phyloP scores from a whole-genome alignment of 1,140 invertebrate genomes.

The Achroia grisella region DNA sequence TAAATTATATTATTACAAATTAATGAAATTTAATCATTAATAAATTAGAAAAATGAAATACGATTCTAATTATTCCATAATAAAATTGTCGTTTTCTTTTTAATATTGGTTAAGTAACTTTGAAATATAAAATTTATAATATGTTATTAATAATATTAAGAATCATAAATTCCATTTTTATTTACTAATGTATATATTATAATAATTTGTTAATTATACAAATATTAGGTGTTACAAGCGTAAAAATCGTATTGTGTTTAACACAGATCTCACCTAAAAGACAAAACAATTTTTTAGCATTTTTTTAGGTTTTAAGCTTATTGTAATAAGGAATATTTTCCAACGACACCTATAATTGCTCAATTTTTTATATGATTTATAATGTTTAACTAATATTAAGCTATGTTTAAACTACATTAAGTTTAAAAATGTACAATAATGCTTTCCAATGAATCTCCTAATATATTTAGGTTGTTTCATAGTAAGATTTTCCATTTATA shows the following conservation, averaged over 20 bases:
- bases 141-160: too few species aligned
- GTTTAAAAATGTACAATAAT: constrained; percentile 46
- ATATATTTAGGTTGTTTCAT: constrained; percentile 27
- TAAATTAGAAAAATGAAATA: too few species aligned
- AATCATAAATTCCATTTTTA: too few species aligned
- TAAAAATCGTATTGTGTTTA: constrained; percentile 6
- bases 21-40: too few species aligned
- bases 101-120: too few species aligned
- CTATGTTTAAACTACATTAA: constrained; percentile 1
- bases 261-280: constrained; percentile 20
- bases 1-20: too few species aligned
- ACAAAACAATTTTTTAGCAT: constrained; percentile 9
- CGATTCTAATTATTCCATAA: too few species aligned
- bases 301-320: constrained; percentile 6
- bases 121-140: too few species aligned
- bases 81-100: too few species aligned
- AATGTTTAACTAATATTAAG: neutral
- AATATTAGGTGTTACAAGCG: too few species aligned
- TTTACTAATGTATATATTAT: too few species aligned
- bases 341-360: constrained; percentile 55
- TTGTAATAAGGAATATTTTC: constrained; percentile 2
- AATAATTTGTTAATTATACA: too few species aligned
- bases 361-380: constrained; percentile 23
- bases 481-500: constrained; percentile 36
- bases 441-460: constrained; percentile 68